Conservation (phyloP, 2,113 vertebrate genomes). For the Butastur rufipennis region DNA sequence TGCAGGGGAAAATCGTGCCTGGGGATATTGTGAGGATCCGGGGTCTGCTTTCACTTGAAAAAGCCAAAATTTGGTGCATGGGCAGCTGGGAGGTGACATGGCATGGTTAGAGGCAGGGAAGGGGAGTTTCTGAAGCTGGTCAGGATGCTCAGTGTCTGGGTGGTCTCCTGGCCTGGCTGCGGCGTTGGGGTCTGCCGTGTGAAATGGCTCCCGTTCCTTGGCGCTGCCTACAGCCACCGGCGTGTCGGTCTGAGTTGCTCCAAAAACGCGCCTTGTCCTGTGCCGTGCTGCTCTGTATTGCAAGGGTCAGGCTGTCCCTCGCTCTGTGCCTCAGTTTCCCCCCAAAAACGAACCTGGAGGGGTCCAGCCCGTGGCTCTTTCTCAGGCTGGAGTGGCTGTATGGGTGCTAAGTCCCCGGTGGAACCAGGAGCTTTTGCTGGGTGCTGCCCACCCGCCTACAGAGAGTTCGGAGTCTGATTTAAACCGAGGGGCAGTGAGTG, state of each 20-base stretch:
- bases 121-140: neutral
- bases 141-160: neutral
- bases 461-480: neutral
- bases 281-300: rapidly evolving
- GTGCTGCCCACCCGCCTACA: neutral
- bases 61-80: neutral
- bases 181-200: rapidly evolving
- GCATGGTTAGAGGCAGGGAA: neutral
- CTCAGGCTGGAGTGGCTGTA: neutral
- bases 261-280: neutral
- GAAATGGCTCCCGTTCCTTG: neutral
- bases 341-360: neutral
- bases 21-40: rapidly evolving
- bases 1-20: rapidly evolving
- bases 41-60: neutral
- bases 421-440: neutral
- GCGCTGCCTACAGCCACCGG: rapidly evolving
- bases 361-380: neutral
- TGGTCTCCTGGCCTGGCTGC: neutral
- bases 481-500: neutral
- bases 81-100: neutral
- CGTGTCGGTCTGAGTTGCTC: rapidly evolving
- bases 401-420: neutral
- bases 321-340: neutral
- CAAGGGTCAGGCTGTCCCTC: rapidly evolving